These are phyloP conservation scores for Pachyramphus minor DNA, from an alignment of 2,113 vertebrate genomes.

Conservation along the genomic window DNA sequence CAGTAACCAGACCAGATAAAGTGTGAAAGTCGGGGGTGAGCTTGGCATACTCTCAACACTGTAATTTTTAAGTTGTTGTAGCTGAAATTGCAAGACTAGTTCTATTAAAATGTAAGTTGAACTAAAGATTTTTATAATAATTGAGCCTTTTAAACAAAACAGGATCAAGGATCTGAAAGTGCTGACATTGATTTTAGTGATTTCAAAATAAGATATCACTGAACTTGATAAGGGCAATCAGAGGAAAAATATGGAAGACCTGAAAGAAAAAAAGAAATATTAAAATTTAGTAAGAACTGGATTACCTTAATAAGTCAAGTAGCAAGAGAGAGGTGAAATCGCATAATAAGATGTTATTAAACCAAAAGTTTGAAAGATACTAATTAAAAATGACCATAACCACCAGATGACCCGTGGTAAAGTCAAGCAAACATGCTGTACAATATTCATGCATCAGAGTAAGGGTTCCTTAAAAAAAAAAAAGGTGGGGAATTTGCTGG, in stretches of 20 bases:
- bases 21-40: neutral
- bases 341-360: neutral
- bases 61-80: neutral
- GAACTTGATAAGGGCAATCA: neutral
- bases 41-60: neutral
- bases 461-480: neutral
- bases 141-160: slow-evolving; percentile 11
- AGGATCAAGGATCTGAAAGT: neutral
- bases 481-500: neutral
- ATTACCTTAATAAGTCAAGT: neutral
- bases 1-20: neutral
- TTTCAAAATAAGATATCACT: neutral
- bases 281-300: neutral
- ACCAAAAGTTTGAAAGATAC: neutral
- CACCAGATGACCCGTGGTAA: neutral
- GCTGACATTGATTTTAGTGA: neutral
- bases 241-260: neutral
- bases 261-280: neutral
- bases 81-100: neutral
- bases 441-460: neutral
- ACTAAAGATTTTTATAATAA: neutral
- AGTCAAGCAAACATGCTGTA: neutral
- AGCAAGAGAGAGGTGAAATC: neutral
- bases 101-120: neutral
- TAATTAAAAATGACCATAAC: neutral